Evolutionary conservation across 1,140 invertebrate species (phyloP), one percentile per base, ranked within the genome.

Genomic region (Ylistrum balloti): DNA sequence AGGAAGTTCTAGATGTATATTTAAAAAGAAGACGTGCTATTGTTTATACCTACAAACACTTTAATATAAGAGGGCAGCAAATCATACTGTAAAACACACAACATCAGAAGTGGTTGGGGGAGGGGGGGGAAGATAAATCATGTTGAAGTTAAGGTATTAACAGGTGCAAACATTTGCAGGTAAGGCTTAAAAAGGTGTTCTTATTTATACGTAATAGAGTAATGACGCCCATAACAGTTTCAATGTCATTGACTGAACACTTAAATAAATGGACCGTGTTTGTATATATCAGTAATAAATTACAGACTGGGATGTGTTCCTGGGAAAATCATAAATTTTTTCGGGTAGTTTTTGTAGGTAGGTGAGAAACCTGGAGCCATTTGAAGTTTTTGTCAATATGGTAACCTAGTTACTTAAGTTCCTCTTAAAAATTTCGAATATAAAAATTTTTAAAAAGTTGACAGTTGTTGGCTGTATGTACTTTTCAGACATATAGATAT

Each of bases 291-390:
- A 28, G 56, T 74, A 74, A 74, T 74, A 74, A 74, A 74, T 74
- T 74, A 74, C 17, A 74, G 56, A 1, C n/a, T 28, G 56, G n/a
- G 15, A n/a, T 74, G 5, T 74, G 56, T 74, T n/a, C n/a, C n/a
- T 11, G 56, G n/a, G 22, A 5, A 74, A 74, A 74, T 74, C 56
- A 28, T 74, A 74, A 74, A 74, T 74, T 74, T 11, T 74, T 7
- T n/a, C 7, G 22, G 2, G 56, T 74, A 28, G n/a, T 74, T 74
- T 74, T 11, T 2, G 41, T 9, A 28, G 2, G 56, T 74, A 74
- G 56, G 56, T 74, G 56, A 74, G 56, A 74, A 74, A 74, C 56
- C 28, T 74, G 56, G 56, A 74, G 56, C 56, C 56, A 74, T 74
- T 74, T 74, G 22, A 74, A 74, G 56, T 74, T 74, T 74, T n/a